Percentiles rank a stretch among this genome's conserved stretches.
phyloP scores from a whole-genome alignment of 53 echinoderm and acorn worm genomes.

The Stichopus horrens region DNA sequence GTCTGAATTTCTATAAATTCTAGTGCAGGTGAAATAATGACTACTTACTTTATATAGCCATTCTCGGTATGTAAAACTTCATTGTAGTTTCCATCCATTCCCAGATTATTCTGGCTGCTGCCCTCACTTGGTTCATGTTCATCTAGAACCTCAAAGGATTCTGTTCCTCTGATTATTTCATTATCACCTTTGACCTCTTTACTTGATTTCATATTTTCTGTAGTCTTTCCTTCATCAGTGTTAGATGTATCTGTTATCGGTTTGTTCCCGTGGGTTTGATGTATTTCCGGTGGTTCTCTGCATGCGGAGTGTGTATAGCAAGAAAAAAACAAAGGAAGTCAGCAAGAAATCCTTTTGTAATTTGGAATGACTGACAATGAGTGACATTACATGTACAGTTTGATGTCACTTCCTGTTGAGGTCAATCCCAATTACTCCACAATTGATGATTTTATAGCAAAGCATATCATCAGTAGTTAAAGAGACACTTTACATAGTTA shows the following conservation, averaged over 20 bases:
- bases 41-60: neutral
- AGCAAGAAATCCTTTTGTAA: too few species aligned
- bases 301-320: neutral
- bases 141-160: neutral
- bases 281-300: slow-evolving; percentile 1
- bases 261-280: neutral
- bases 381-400: too few species aligned
- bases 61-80: neutral
- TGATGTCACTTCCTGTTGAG: too few species aligned
- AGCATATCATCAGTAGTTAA: too few species aligned
- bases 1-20: too few species aligned
- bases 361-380: too few species aligned
- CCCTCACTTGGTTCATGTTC: neutral
- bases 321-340: too few species aligned
- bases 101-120: neutral
- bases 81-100: neutral
- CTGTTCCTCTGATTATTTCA: neutral
- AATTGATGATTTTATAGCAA: too few species aligned
- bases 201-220: neutral
- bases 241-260: neutral
- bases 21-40: too few species aligned
- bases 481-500: too few species aligned
- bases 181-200: neutral
- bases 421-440: too few species aligned
- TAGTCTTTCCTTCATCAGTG: too few species aligned